Conservation (phyloP, 2,113 vertebrate species). For the Anhinga anhinga region DNA sequence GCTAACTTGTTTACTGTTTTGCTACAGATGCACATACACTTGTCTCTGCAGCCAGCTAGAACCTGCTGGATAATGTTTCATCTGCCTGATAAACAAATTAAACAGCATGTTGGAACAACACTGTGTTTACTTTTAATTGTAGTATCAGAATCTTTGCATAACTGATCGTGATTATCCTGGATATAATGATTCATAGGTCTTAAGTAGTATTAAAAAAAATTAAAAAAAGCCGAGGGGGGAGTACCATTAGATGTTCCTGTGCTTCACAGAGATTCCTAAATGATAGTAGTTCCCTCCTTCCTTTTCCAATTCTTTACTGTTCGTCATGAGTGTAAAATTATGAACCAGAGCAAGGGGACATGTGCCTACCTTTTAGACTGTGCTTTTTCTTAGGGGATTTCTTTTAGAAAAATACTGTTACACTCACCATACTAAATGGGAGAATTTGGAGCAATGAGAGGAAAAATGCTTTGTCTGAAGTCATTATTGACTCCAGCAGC, state of each 20-base stretch:
- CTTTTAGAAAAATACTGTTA: background rate
- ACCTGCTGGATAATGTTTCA: slow-evolving; percentile 69
- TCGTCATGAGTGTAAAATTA: background rate
- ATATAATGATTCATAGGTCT: background rate
- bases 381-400: background rate
- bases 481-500: background rate
- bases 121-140: slow-evolving; percentile 39
- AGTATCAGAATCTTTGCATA: slow-evolving; percentile 46
- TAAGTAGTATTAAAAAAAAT: background rate
- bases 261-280: background rate
- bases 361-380: background rate
- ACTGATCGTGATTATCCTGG: background rate
- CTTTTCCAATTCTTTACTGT: background rate
- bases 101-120: slow-evolving; percentile 24
- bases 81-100: slow-evolving; percentile 47
- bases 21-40: background rate
- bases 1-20: slow-evolving; percentile 58
- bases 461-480: background rate
- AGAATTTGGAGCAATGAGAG: background rate
- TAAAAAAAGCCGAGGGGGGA: background rate
- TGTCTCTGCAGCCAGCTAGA: slow-evolving; percentile 68
- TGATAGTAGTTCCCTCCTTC: background rate
- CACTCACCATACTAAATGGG: background rate
- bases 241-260: background rate
- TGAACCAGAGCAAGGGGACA: background rate